Percentiles rank a stretch among this genome's conserved stretches.
Conservation (phyloP, 1,140 invertebrate genomes). For the Caenorhabditis brenneri region DNA sequence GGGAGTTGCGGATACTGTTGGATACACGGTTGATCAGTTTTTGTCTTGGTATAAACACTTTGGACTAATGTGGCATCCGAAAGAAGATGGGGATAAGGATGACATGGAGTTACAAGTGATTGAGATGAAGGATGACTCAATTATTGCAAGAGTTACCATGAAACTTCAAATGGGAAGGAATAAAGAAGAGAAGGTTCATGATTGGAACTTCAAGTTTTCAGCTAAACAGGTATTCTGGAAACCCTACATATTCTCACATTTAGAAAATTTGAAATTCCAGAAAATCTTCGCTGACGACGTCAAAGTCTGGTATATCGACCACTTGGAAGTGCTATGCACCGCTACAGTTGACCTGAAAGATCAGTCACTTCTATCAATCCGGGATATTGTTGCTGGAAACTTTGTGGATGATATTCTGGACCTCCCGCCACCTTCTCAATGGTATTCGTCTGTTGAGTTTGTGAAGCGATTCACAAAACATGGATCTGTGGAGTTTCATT, state of each 20-base stretch:
- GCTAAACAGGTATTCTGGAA: not conserved
- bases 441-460: not conserved
- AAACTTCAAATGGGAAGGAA: not conserved
- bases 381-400: not conserved
- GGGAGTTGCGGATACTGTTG: not conserved
- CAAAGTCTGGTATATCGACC: not conserved
- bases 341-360: not conserved
- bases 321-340: not conserved
- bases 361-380: not conserved
- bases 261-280: not conserved
- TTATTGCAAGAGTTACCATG: not conserved
- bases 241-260: not conserved
- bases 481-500: not conserved
- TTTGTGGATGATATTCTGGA: not conserved
- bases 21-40: not conserved
- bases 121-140: not conserved
- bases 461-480: not conserved
- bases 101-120: not conserved
- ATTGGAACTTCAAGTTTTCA: not conserved
- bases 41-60: not conserved
- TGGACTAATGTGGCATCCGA: not conserved
- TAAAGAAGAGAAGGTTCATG: not conserved
- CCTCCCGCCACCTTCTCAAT: not conserved
- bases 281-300: too few relatives aligned
- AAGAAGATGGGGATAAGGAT: not conserved